A percentile compares a stretch with the other conserved stretches of the same genome.
Conservation (phyloP, 2,113 vertebrate species). For the Tragelaphus buxtoni region DNA sequence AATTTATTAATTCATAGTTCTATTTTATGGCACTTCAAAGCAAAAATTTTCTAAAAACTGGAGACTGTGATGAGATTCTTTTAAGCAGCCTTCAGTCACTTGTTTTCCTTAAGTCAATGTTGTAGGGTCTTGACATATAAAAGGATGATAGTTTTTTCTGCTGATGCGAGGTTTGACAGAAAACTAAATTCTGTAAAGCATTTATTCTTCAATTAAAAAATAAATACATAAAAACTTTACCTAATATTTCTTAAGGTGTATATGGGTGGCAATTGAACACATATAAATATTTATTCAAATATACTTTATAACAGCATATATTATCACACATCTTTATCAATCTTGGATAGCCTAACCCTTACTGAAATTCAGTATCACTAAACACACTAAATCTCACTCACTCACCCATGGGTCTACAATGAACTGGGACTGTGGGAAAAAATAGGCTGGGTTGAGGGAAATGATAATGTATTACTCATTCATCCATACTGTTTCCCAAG, state of each 20-base stretch:
- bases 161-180: fast-evolving
- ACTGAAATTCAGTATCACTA: background rate
- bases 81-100: background rate
- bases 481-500: background rate
- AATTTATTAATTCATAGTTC: background rate
- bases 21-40: background rate
- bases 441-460: background rate
- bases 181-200: background rate
- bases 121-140: background rate
- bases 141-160: background rate
- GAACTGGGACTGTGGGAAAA: background rate
- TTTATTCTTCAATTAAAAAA: background rate
- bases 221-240: background rate
- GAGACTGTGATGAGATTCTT: background rate
- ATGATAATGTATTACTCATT: background rate
- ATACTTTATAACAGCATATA: background rate
- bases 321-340: background rate
- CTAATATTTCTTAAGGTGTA: background rate
- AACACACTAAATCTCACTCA: background rate
- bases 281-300: background rate
- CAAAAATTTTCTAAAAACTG: background rate
- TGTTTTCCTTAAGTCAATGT: background rate
- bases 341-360: background rate
- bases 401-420: background rate
- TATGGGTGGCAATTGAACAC: background rate